Evolutionary conservation across 2,113 vertebrate species (phyloP), one percentile per base, ranked within the genome.

Genomic region (Xiphophorus couchianus): DNA sequence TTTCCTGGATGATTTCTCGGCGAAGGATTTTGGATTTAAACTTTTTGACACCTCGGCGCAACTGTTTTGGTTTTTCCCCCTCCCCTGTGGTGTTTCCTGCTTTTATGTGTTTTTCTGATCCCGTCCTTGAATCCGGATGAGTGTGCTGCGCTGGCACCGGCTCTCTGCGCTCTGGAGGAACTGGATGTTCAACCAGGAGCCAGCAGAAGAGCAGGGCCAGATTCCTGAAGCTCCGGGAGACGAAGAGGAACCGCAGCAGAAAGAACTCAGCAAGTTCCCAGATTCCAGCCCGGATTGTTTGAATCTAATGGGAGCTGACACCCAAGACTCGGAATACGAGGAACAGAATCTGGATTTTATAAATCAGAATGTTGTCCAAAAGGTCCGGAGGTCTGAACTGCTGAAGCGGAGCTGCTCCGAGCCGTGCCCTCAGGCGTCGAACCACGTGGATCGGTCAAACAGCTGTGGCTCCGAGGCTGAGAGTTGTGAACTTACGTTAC

Each of bases 171-270:
- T 96, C 81, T 97, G 96, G 96, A 96, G 95, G 93, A 96, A 90
- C 88, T 97, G 96, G 96, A 93, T 96, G 88, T 98, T 97, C 94
- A 96, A 96, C 93, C 95, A 96, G 87, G 94, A 97, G 76, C 90
- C 87, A n/a, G 44, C 70, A 81, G 93, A 95, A 73, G 73, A 83
- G 73, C 94, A 7, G 63, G 65, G 12, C 60, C 74, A 69, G 39
- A 69, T 71, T 28, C 30, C 80, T 30, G 80, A 86, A 61, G 37
- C 48, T 66, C 58, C 39, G 1, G 72, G 33, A 1, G 58, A 42
- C 1, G 66, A 80, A 48, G 63, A 0, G 27, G 85, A 85, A 22
- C 33, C 44, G 10, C 8, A 1, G n/a, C 9, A 22, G 14, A 66
- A 73, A 2, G 68, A 81, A 39, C 62, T 44, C n/a, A 48, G 25